phyloP scores from a whole-genome alignment of 2,888 invertebrate species.

The Scelioninae gen. 1 region DNA sequence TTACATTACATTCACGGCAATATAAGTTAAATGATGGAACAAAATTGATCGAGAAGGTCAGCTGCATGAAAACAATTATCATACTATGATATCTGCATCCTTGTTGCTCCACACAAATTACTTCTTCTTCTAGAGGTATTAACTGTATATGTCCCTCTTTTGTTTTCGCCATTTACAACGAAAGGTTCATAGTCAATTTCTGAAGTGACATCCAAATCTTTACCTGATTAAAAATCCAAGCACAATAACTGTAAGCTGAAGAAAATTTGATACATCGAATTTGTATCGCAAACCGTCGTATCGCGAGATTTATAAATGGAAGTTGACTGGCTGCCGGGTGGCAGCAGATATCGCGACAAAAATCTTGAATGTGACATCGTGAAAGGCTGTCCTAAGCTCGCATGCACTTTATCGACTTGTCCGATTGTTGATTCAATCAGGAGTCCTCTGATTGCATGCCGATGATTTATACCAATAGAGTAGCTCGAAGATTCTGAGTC shows the following conservation, averaged over 20 bases:
- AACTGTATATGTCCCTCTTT: too few species aligned
- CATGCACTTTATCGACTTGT: constrained; percentile 30
- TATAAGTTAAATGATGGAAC: too few species aligned
- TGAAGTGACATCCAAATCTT: background rate
- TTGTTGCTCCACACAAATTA: too few species aligned
- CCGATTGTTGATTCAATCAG: constrained; percentile 55
- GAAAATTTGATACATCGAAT: constrained; percentile 31
- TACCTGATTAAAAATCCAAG: constrained; percentile 1
- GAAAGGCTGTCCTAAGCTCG: constrained; percentile 22
- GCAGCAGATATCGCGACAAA: constrained; percentile 29
- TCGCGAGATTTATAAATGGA: constrained; percentile 36
- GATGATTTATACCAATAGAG: constrained; percentile 40
- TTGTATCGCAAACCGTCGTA: constrained; percentile 17
- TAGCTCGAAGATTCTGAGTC: constrained; percentile 4
- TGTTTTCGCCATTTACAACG: too few species aligned
- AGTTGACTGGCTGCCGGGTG: constrained; percentile 20
- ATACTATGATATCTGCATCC: too few species aligned
- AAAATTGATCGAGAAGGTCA: too few species aligned
- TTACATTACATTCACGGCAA: too few species aligned
- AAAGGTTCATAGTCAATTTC: too few species aligned
- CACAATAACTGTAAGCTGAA: constrained; percentile 14
- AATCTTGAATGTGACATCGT: constrained; percentile 29
- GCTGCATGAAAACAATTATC: too few species aligned
- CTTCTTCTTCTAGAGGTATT: too few species aligned
- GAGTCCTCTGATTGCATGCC: constrained; percentile 34